Conservation (phyloP, 2,888 invertebrate species). For the Linnaemya vulpina region DNA sequence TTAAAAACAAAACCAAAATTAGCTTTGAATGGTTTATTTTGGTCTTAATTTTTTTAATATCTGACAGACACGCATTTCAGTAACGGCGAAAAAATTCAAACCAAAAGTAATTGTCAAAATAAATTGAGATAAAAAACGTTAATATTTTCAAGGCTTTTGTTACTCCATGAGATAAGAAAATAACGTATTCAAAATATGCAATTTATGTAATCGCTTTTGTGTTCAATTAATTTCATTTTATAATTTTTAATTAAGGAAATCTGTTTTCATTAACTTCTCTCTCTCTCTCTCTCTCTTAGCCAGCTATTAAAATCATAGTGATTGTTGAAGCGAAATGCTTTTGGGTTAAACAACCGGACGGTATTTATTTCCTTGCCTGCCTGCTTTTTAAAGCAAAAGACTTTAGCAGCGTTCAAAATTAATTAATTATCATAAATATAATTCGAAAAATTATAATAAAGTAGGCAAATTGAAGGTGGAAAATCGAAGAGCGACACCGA, state of each 20-base stretch:
- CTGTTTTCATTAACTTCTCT: neutral
- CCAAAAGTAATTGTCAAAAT: neutral
- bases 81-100: neutral
- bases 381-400: slow-evolving; percentile 5
- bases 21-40: neutral
- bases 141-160: slow-evolving; percentile 5
- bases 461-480: too few species aligned
- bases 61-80: slow-evolving; percentile 25
- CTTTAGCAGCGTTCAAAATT: slow-evolving; percentile 3
- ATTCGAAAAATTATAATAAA: neutral
- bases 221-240: neutral
- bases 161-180: neutral
- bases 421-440: neutral
- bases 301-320: neutral
- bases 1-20: neutral
- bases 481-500: too few species aligned
- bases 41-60: neutral
- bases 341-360: neutral
- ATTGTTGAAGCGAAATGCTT: neutral
- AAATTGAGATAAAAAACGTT: neutral
- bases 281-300: neutral
- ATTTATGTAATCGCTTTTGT: neutral
- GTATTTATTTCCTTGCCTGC: neutral
- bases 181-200: neutral
- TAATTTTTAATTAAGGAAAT: slow-evolving; percentile 29